A percentile compares a stretch with the other conserved stretches of the same genome.
phyloP scores from a whole-genome alignment of 2,113 vertebrate species.

The Onychorhynchus coronatus region DNA sequence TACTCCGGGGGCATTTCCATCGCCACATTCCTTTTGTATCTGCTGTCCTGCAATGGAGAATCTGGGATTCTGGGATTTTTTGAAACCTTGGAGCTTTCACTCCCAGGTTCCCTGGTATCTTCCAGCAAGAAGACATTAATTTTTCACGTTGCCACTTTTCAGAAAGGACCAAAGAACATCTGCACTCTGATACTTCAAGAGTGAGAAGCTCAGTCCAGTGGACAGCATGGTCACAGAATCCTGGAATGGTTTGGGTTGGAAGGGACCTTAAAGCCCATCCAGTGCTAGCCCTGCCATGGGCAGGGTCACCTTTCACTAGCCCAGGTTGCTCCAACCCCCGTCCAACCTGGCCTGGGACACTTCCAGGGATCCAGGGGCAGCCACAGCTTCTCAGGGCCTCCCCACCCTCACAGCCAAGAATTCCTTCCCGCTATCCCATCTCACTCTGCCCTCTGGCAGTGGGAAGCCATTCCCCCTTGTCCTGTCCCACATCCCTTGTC shows the following conservation, averaged over 20 bases:
- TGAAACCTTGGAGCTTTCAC: background rate
- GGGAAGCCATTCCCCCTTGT: no score
- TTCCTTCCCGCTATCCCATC: no score
- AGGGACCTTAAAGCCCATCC: background rate
- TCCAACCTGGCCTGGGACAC: background rate
- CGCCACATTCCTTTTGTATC: background rate
- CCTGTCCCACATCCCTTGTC: no score
- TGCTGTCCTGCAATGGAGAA: background rate
- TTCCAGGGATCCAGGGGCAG: background rate
- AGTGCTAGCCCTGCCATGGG: background rate
- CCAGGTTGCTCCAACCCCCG: fast-evolving
- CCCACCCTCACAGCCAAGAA: no score
- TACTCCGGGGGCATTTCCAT: background rate
- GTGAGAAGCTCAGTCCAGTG: background rate
- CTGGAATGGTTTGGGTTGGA: background rate
- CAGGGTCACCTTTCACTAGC: fast-evolving
- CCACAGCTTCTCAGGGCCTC: no score
- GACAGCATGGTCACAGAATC: background rate
- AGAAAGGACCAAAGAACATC: background rate
- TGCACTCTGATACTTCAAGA: background rate
- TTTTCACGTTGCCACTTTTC: background rate
- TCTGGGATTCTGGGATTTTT: background rate
- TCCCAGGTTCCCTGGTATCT: background rate
- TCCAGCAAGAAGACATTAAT: background rate
- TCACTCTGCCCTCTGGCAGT: no score